Evolutionary conservation across 2,113 vertebrate genomes (phyloP).

Genomic region (Arizona elegans): DNA sequence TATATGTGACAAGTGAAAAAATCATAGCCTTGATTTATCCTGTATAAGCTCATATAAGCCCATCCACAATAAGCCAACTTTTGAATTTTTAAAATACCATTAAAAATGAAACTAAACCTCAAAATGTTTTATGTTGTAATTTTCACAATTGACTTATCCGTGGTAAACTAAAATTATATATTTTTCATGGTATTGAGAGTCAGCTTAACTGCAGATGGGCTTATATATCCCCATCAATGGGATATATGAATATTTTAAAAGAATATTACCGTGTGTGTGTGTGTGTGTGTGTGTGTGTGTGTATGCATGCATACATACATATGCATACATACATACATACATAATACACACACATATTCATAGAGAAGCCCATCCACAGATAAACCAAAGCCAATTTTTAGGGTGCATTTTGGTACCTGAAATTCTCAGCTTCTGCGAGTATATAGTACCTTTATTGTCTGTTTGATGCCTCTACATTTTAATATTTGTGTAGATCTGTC

Average conservation of each 20-base stretch:
- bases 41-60: neutral
- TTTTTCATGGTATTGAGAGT: neutral
- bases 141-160: neutral
- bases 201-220: neutral
- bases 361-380: too few species aligned
- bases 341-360: too few species aligned
- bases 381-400: too few species aligned
- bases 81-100: neutral
- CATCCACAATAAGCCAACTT: neutral
- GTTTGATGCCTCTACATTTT: neutral
- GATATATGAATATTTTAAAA: neutral
- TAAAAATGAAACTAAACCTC: neutral
- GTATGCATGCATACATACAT: too few species aligned
- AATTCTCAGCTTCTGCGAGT: too few species aligned
- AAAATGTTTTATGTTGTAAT: neutral
- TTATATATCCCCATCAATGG: neutral
- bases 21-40: neutral
- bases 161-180: neutral
- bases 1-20: neutral
- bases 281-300: too few species aligned
- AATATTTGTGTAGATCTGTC: neutral
- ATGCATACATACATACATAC: fast-evolving
- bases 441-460: neutral
- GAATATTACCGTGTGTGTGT: neutral
- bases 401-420: too few species aligned